Conservation (phyloP, 2,113 vertebrate genomes). For the Empidonax alnorum region DNA sequence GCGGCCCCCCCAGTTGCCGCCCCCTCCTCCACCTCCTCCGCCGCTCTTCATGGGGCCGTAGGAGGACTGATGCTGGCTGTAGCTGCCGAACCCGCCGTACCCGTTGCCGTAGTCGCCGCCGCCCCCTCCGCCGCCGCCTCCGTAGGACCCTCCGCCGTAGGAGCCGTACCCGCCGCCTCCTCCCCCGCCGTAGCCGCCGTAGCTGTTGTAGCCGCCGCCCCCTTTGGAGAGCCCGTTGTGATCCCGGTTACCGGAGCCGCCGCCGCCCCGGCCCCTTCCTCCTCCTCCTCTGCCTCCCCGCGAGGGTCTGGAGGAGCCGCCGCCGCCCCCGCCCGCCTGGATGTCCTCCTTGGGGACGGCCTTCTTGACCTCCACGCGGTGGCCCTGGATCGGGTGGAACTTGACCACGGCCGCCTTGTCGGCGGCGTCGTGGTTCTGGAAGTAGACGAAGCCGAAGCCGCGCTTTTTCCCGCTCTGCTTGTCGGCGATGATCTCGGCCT, state of each 20-base stretch:
- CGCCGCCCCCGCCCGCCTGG: conserved; percentile 77
- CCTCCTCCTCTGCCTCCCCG: conserved; percentile 78
- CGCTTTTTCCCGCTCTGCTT: conserved; percentile 94
- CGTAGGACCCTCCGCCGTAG: conserved; percentile 76
- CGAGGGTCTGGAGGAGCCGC: conserved; percentile 74
- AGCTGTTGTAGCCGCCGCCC: conserved; percentile 85
- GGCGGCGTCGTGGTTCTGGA: conserved; percentile 91
- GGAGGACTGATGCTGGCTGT: conserved; percentile 91
- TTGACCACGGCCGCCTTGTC: conserved; percentile 95
- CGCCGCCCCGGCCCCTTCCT: conserved; percentile 80
- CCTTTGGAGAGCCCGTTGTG: conserved; percentile 83
- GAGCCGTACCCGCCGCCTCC: conserved; percentile 75
- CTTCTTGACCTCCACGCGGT: conserved; percentile 94
- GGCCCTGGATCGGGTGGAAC: conserved; percentile 90
- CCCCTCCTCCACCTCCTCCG: conserved; percentile 85
- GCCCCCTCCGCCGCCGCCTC: conserved; percentile 77
- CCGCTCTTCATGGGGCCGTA: conserved; percentile 94
- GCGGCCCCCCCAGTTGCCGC: conserved; percentile 85
- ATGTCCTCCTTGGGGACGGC: conserved; percentile 92
- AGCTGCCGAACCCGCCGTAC: conserved; percentile 92
- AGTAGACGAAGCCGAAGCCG: conserved; percentile 97
- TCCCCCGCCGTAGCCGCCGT: conserved; percentile 81
- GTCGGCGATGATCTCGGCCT: conserved; percentile 94
- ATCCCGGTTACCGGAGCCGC: conserved; percentile 76
- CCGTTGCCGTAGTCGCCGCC: conserved; percentile 90